These are phyloP conservation scores for Anoplophora glabripennis DNA, from an alignment of 1,140 invertebrate species.

Conservation along the genomic window DNA sequence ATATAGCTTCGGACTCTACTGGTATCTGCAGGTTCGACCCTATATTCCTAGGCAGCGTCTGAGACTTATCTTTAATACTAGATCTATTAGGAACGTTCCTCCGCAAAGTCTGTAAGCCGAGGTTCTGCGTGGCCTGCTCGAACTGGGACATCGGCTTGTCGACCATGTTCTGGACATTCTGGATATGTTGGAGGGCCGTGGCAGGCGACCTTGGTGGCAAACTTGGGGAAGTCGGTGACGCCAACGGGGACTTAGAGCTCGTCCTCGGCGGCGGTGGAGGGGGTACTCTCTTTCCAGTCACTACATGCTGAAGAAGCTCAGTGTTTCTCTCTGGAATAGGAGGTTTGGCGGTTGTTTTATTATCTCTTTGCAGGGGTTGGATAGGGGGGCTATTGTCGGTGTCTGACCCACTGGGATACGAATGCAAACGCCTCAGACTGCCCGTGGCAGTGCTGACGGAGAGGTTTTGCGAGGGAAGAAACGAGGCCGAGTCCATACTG, in stretches of 20 bases:
- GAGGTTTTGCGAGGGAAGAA: conserved; percentile 45
- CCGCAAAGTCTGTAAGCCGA: conserved; percentile 44
- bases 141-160: conserved; percentile 46
- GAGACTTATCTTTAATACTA: conserved; percentile 46
- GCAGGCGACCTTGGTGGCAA: conserved; percentile 55
- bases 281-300: conserved; percentile 70
- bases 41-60: conserved; percentile 47
- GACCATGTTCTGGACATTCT: conserved; percentile 45
- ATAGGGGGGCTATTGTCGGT: conserved; percentile 67
- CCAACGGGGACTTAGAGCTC: conserved; percentile 75
- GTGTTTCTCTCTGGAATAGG: conserved; percentile 75
- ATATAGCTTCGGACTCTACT: conserved; percentile 45
- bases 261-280: conserved; percentile 82
- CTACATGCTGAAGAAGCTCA: conserved; percentile 62
- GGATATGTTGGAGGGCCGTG: conserved; percentile 45
- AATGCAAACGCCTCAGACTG: conserved; percentile 68
- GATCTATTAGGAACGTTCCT: conserved; percentile 44
- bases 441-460: conserved; percentile 46
- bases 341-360: conserved; percentile 59
- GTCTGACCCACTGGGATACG: conserved; percentile 72
- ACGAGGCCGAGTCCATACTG: conserved; percentile 55
- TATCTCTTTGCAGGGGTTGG: conserved; percentile 48
- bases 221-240: conserved; percentile 70
- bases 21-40: conserved; percentile 45
- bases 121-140: conserved; percentile 46